Base-by-base conservation (phyloP, 2,113 vertebrate genomes). In the Channa argus region DNA sequence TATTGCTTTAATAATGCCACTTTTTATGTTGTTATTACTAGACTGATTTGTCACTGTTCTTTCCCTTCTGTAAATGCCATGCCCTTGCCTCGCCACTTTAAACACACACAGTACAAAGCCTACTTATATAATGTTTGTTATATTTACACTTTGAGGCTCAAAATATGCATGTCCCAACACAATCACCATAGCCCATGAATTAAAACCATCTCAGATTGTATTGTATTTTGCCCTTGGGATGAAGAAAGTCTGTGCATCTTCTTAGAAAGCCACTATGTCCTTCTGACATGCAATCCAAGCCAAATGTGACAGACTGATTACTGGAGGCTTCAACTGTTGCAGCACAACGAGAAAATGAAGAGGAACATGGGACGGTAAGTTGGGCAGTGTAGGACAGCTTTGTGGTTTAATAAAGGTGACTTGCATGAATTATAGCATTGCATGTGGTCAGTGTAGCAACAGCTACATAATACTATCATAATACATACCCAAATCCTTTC, bases 281-380 rank as follows among this genome's bases (percentile, higher is more conserved):
- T 45, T 74, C 58, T 81, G 85, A 79, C 72, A 70, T 61, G 79
- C 69, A 87, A 87, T 65, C 63, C 39, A 53, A 86, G 84, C 82
- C 81, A 89, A 89, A 85, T 39, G 62, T 81, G 61, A 83, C 79
- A 81, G 83, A 79, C 68, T 68, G 66, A 83, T 89, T 72, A 74
- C 78, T 71, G 63, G 15, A 69, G 66, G 77, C 79, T 78, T 68
- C 46, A 67, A 65, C 63, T 33, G 58, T 54, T 45, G 51, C 14
- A 55, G 11, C 60, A 33, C 45, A 46, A 49, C 50, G 58, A 79
- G 38, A 36, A 37, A 62, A 13, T 36, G 33, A 62, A 45, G 60
- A 14, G 10, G 11, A 66, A 47, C 3, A 8, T n/a, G 59, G 47
- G 43, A 14, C 8, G 37, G 52, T 63, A 47, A 70, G 24, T 4